Evolutionary conservation across 2,797 vertebrate genomes (phyloP), one percentile per base, ranked within the genome.

Genomic region (Tympanoctomys barrerae): DNA sequence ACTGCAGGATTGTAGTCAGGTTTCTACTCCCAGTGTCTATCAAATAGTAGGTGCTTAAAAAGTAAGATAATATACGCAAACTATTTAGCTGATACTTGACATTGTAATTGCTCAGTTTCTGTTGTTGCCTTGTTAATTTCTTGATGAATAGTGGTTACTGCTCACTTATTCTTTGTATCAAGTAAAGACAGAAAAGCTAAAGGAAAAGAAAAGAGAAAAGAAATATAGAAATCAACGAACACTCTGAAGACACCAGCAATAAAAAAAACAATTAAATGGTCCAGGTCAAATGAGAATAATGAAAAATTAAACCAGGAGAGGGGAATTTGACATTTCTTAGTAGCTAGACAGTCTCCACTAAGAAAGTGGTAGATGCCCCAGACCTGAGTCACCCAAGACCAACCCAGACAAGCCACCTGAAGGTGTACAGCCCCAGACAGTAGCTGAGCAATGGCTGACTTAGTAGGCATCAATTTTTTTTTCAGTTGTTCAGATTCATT

Each of bases 401-500:
- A 90, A 71, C 91, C 78, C 59, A 94, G 85, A 87, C 52, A 70
- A 36, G 39, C 33, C 82, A 71, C 64, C 70, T 46, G 75, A 88
- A 82, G 57, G 61, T 36, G 24, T 0, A 49, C 0, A 62, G 82
- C 49, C 54, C 42, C 36, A 68, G 80, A 70, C 59, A 5, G 42
- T 5, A 68, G 46, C 14, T 79, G 84, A 68, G 52, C 52, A 46
- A 21, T 14, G 11, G 42, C 62, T 52, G 75, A 80, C 36, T 79
- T 83, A 26, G n/a, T 59, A 42, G 52, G 8, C 19, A 83, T 82
- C 86, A 84, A 68, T 62, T n/a, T 52, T 52, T 89, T 89, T 89
- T 89, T 84, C 75, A 70, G 31, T 75, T 96, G 96, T 42, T 95
- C 78, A 89, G 71, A 93, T 52, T 97, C 39, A 80, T 82, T 95